Evolutionary conservation across 2,888 invertebrate genomes (phyloP).

Genomic region (Epinotia demarniana): DNA sequence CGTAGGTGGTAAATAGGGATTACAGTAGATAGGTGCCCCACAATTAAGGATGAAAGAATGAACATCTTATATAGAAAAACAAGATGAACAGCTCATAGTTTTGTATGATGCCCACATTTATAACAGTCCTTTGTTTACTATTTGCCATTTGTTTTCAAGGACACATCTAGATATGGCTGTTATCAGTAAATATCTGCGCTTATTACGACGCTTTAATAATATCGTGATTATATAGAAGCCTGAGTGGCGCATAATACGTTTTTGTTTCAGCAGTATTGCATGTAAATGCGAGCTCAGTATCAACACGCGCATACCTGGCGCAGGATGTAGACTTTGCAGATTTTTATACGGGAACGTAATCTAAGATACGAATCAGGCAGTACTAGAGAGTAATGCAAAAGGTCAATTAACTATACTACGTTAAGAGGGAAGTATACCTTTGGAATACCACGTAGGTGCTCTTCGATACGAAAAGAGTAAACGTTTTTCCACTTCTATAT

Average conservation of each 20-base stretch:
- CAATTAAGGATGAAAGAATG: too few relatives aligned
- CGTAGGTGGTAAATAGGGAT: too few relatives aligned
- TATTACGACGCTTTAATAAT: not conserved
- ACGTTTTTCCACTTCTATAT: too few relatives aligned
- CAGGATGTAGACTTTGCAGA: constrained; percentile 37
- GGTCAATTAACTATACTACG: not conserved
- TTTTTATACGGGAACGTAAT: constrained; percentile 14
- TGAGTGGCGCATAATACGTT: not conserved
- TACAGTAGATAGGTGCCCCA: too few relatives aligned
- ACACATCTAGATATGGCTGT: constrained; percentile 7
- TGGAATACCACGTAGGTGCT: too few relatives aligned
- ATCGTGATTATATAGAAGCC: not conserved
- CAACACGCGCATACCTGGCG: constrained; percentile 26
- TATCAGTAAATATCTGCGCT: constrained; percentile 13
- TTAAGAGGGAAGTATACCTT: not conserved
- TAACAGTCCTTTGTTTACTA: not conserved
- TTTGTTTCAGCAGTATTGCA: not conserved
- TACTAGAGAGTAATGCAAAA: not conserved
- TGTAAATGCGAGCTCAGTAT: constrained; percentile 8
- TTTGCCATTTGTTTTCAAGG: constrained; percentile 15
- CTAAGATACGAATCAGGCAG: not conserved
- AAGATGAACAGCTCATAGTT: not conserved
- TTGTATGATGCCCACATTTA: not conserved
- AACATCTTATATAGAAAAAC: not conserved
- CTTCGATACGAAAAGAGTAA: too few relatives aligned